Evolutionary conservation across 2,888 invertebrate genomes (phyloP), one percentile per base, ranked within the genome.

Genomic region (Lycia hirtaria): DNA sequence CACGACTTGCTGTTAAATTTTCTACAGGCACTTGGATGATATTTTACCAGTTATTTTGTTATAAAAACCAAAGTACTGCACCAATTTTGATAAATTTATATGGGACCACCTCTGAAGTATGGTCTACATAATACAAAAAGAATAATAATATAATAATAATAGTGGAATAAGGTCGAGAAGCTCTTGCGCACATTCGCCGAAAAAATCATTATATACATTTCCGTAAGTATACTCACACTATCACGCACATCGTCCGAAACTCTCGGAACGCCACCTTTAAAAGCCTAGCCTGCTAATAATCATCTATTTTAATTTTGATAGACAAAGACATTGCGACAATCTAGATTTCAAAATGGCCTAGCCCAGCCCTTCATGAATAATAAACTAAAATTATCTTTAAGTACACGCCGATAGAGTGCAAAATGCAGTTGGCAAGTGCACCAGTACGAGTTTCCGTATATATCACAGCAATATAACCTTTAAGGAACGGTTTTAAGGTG

Each of bases 401-500:
- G 1, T 0, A 6, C 2, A 47, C 17, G n/a, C 1, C 0, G 9
- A 47, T 35, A 35, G 37, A 6, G 35, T 24, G 6, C 24, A 47
- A 35, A n/a, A 15, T 24, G 1, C 4, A 9, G 12, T 7, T n/a
- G 24, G 20, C 22, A 45, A 33, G 15, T 45, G 6, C 10, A n/a
- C 22, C 6, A 26, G 4, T 3, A 0, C n/a, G 26, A 9, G 7
- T 35, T 26, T 4, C 35, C 3, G 6, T 6, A 15, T n/a, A 14
- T 17, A 20, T 47, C 24, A 35, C 0, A 19, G 24, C 6, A 75
- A 63, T 68, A 26, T 73, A 71, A 77, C 73, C 75, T 79, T 76
- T 81, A 74, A 26, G 15, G 3, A 56, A 72, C 69, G 30, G 57
- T 52, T 62, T 69, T 80, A 82, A 72, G 75, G 67, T 57, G 54